Base-by-base conservation (phyloP, 2,113 vertebrate species). In the Miniopterus natalensis region DNA sequence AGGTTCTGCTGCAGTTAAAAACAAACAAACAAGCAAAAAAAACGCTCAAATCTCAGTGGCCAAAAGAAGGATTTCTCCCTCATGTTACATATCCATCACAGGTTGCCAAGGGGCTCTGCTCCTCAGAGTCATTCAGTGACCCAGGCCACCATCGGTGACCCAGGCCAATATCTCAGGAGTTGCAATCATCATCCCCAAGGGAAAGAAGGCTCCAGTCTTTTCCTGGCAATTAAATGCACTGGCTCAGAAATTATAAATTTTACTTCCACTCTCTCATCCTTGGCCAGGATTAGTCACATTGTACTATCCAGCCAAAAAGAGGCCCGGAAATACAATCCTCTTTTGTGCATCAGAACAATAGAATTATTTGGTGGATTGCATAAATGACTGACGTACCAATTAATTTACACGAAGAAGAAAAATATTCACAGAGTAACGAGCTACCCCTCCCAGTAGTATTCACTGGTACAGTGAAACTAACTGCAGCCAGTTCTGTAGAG, bases 321-420 rank as follows among this genome's bases (percentile, higher is more conserved):
- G 75, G 21, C 31, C 84, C 84, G 20, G 71, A 93, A 95, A 31
- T 85, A 68, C 55, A 79, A 63, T 78, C 81, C 17, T 73, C 9
- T 74, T 74, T 29, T 61, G 87, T 95, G 65, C 68, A n/a, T 70
- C 47, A n/a, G 31, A 96, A 95, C 45, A 73, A 86, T 27, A 87
- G 77, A 95, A 65, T 68, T 78, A 90, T 61, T 70, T 27, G 8
- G n/a, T 61, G 51, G 65, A 29, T 59, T 87, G 29, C 51, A 78
- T 81, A 84, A 90, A 55, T 83, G 73, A 90, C 85, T 68, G 45
- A 70, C 59, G 66, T 6, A 40, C 23, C 31, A 73, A 12, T 84
- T 95, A 63, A 59, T 40, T 79, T 71, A n/a, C 59, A 95, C 49
- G 45, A 75, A 93, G 66, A 90, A 95, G 73, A 59, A 85, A 89